phyloP scores from a whole-genome alignment of 2,888 invertebrate genomes.

The Ellobium chinense region DNA sequence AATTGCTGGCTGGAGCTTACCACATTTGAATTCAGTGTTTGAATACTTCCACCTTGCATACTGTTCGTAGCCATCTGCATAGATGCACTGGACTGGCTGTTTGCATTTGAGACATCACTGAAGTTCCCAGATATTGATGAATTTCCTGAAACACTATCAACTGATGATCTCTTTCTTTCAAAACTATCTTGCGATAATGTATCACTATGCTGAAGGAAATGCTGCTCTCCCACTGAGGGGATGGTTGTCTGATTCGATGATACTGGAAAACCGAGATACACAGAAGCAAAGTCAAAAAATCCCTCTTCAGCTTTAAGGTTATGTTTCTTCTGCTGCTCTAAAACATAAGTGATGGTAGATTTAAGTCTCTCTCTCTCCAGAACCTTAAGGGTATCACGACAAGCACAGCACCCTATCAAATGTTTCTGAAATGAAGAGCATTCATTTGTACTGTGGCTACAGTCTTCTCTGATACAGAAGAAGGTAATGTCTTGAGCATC shows the following conservation, averaged over 20 bases:
- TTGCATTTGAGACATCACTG: too few species aligned
- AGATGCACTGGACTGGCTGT: too few species aligned
- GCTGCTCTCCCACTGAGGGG: too few species aligned
- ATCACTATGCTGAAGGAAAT: too few species aligned
- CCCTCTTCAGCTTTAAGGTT: background rate
- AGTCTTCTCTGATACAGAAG: constrained; percentile 43
- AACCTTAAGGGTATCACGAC: background rate
- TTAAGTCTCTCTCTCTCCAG: constrained; percentile 34
- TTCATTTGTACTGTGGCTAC: constrained; percentile 8
- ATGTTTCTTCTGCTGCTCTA: constrained; percentile 21
- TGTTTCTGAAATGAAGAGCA: constrained; percentile 19
- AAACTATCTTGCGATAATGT: too few species aligned
- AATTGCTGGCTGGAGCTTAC: background rate
- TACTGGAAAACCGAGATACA: background rate
- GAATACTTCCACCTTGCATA: too few species aligned
- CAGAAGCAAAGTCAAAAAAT: constrained; percentile 27
- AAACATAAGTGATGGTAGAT: constrained; percentile 31
- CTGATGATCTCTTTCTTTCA: too few species aligned
- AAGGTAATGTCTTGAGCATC: constrained; percentile 31
- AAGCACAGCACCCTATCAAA: constrained; percentile 34
- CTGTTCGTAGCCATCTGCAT: too few species aligned
- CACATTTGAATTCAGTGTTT: background rate
- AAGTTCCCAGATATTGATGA: background rate
- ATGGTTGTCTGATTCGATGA: background rate
- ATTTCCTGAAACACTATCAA: background rate